Percentiles rank a stretch among this genome's conserved stretches.
Evolutionary conservation across 2,113 vertebrate species (phyloP).

Genomic region (Grus americana): DNA sequence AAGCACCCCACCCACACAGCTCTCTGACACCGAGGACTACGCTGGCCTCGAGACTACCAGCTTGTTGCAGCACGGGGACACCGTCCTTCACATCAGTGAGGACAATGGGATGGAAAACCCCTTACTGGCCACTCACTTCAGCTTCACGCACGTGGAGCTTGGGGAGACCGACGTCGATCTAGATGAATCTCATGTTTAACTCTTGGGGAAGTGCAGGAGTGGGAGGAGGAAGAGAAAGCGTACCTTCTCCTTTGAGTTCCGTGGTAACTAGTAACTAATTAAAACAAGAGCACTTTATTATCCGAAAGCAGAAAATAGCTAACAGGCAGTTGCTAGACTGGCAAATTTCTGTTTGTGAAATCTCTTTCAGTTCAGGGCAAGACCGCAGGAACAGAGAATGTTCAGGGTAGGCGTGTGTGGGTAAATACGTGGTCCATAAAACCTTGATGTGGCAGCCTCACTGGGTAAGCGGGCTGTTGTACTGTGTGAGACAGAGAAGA

Average conservation of each 20-base stretch:
- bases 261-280: background rate
- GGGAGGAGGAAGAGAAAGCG: background rate
- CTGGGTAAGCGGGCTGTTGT: background rate
- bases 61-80: conserved; percentile 83
- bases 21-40: conserved; percentile 85
- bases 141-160: conserved; percentile 78
- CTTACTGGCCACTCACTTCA: conserved; percentile 79
- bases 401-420: background rate
- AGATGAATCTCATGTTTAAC: conserved; percentile 92
- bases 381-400: conserved; percentile 21
- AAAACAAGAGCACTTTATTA: conserved; percentile 72
- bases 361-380: conserved; percentile 39
- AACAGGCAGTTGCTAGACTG: background rate
- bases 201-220: background rate
- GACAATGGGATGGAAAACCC: conserved; percentile 92
- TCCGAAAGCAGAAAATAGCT: conserved; percentile 10
- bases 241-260: background rate
- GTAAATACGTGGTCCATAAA: background rate
- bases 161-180: conserved; percentile 77
- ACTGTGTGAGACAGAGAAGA: background rate
- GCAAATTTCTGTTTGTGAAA: conserved; percentile 17
- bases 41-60: conserved; percentile 86
- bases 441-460: conserved; percentile 20
- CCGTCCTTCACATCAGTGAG: conserved; percentile 84
- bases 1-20: conserved; percentile 62